These are phyloP conservation scores for Criorhina ranunculi DNA, from an alignment of 2,888 invertebrate genomes.

Conservation along the genomic window DNA sequence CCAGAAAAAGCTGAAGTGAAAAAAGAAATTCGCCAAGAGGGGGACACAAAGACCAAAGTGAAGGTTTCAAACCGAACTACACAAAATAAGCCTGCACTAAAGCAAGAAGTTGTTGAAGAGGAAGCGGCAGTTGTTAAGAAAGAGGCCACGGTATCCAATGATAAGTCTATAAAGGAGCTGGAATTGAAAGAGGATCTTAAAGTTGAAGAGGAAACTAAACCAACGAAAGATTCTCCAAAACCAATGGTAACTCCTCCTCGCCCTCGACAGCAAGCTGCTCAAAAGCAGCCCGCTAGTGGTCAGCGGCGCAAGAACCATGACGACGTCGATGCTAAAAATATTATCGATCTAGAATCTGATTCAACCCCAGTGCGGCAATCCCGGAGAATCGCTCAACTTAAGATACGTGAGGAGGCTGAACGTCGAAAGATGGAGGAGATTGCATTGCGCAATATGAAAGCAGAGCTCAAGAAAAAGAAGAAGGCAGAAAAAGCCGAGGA, in stretches of 20 bases:
- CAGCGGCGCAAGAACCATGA: slow-evolving; percentile 79
- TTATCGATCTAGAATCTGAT: slow-evolving; percentile 82
- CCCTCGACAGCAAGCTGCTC: slow-evolving; percentile 62
- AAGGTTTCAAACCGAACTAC: background rate
- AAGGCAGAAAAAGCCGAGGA: slow-evolving; percentile 83
- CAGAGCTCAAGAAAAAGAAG: slow-evolving; percentile 86
- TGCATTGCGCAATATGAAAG: slow-evolving; percentile 88
- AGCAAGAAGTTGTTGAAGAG: slow-evolving; percentile 34
- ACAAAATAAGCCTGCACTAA: slow-evolving; percentile 8
- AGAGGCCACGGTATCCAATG: slow-evolving; percentile 35
- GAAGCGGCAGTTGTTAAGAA: slow-evolving; percentile 29
- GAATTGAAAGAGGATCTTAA: slow-evolving; percentile 16
- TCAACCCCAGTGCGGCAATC: slow-evolving; percentile 89
- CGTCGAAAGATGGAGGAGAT: slow-evolving; percentile 90
- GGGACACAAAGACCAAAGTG: slow-evolving; percentile 35
- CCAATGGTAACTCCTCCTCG: slow-evolving; percentile 23
- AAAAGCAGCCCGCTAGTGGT: slow-evolving; percentile 65
- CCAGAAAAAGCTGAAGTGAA: slow-evolving; percentile 49
- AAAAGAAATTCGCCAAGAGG: slow-evolving; percentile 24
- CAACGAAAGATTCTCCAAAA: slow-evolving; percentile 16
- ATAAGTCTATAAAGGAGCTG: slow-evolving; percentile 36
- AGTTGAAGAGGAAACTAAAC: slow-evolving; percentile 19
- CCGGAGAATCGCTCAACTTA: slow-evolving; percentile 93
- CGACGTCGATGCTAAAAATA: slow-evolving; percentile 83
- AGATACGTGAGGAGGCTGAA: slow-evolving; percentile 94